A percentile compares a stretch with the other conserved stretches of the same genome.
Evolutionary conservation across 2,888 invertebrate genomes (phyloP).

Genomic region (Nymphalis polychloros): DNA sequence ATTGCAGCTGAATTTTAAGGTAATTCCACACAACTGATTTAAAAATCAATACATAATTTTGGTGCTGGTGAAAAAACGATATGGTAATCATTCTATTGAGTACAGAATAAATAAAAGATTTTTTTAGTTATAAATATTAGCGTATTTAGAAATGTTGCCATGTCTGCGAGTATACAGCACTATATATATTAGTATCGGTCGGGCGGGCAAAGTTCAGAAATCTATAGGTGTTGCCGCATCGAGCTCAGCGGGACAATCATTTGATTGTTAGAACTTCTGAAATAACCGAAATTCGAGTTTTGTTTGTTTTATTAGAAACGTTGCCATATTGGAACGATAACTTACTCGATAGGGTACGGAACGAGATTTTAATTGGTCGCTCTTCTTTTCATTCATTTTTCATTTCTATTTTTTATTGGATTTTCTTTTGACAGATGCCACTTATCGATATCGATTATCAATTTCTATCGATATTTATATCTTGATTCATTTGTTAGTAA

Average conservation of each 20-base stretch:
- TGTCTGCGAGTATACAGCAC: constrained; percentile 24
- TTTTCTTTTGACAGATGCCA: not conserved
- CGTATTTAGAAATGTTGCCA: not conserved
- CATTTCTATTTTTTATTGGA: not conserved
- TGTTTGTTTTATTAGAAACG: constrained; percentile 27
- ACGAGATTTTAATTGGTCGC: not conserved
- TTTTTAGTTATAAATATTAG: not conserved
- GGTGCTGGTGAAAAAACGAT: no score
- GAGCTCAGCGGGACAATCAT: constrained; percentile 32
- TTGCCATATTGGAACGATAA: constrained; percentile 4
- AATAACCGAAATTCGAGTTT: constrained; percentile 30
- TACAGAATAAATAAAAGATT: no score
- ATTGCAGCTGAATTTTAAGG: no score
- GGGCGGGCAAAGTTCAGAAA: constrained; percentile 36
- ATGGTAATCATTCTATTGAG: no score
- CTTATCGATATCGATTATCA: no score
- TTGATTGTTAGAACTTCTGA: constrained; percentile 34
- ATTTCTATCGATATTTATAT: no score
- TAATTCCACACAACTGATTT: no score
- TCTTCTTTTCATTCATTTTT: not conserved
- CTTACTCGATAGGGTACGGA: constrained; percentile 1
- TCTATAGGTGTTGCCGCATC: constrained; percentile 36
- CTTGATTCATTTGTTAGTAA: no score
- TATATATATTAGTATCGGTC: constrained; percentile 31
- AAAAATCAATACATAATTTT: no score